Evolutionary conservation across 2,888 invertebrate genomes (phyloP).

Genomic region (Labia minor): DNA sequence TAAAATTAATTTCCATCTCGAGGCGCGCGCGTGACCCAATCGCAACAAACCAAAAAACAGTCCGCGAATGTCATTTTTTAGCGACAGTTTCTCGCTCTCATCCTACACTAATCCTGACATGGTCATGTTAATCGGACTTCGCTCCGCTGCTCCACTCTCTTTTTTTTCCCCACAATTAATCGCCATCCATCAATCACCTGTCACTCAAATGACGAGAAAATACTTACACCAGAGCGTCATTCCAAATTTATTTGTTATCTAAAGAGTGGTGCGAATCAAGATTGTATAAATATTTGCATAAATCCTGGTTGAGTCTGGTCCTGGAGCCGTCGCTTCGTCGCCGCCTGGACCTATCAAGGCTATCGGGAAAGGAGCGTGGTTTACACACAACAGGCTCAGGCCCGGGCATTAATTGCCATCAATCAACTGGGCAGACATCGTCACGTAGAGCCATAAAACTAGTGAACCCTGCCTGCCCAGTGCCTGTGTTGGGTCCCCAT

Average conservation of each 20-base stretch:
- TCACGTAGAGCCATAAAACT: conserved; percentile 13
- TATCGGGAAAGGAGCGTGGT: not conserved
- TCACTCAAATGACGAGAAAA: not conserved
- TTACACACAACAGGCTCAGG: not conserved
- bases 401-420: conserved; percentile 8
- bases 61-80: not conserved
- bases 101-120: not conserved
- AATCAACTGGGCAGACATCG: conserved; percentile 13
- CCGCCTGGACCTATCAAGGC: conserved; percentile 5
- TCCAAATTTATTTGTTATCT: not conserved
- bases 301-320: conserved; percentile 3
- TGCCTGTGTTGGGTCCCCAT: too few species aligned
- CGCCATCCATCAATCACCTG: not conserved
- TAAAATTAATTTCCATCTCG: not conserved
- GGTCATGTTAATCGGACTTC: conserved; percentile 4
- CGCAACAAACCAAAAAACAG: not conserved
- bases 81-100: not conserved
- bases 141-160: not conserved
- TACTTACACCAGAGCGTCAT: not conserved
- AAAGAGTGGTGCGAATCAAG: not conserved
- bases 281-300: conserved; percentile 13
- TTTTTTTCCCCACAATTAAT: not conserved
- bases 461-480: not conserved
- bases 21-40: not conserved
- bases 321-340: not conserved